A percentile compares a stretch with the other conserved stretches of the same genome.
Evolutionary conservation across 2,113 vertebrate genomes (phyloP).

Genomic region (Colius striatus): DNA sequence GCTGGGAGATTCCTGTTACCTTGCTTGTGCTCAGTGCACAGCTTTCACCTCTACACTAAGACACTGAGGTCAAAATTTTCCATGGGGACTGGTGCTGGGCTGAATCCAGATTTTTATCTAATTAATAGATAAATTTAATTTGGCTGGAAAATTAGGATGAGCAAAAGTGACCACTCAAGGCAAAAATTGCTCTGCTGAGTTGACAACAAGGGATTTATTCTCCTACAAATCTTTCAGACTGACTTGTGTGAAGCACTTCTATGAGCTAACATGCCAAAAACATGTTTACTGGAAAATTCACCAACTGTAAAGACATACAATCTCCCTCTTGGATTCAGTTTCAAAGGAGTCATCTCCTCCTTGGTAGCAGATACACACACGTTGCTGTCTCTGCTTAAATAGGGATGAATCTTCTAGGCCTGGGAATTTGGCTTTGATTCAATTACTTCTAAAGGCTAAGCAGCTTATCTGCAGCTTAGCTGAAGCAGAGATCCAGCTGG

Average conservation of each 20-base stretch:
- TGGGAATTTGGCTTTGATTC: constrained; percentile 56
- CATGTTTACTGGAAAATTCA: background rate
- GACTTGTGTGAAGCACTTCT: background rate
- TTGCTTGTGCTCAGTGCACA: accelerated
- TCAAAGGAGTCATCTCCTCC: background rate
- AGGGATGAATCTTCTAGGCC: constrained; percentile 28
- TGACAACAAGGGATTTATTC: background rate
- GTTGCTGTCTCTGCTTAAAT: background rate
- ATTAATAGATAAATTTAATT: constrained; percentile 1
- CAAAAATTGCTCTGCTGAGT: background rate
- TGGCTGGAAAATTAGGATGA: background rate
- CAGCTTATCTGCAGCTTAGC: background rate
- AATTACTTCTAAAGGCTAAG: constrained; percentile 26
- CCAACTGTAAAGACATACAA: background rate
- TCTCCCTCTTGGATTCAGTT: background rate
- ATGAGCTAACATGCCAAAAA: background rate
- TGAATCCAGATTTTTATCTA: background rate
- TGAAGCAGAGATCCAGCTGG: background rate
- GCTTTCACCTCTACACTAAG: background rate
- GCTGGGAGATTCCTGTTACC: background rate
- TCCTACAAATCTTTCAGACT: background rate
- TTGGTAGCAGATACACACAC: background rate
- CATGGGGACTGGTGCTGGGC: background rate
- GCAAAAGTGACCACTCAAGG: background rate
- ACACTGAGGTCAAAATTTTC: background rate